Percentiles rank a stretch among this genome's conserved stretches.
Conservation (phyloP, 2,113 vertebrate genomes). For the Corythornis madagascariensis region DNA sequence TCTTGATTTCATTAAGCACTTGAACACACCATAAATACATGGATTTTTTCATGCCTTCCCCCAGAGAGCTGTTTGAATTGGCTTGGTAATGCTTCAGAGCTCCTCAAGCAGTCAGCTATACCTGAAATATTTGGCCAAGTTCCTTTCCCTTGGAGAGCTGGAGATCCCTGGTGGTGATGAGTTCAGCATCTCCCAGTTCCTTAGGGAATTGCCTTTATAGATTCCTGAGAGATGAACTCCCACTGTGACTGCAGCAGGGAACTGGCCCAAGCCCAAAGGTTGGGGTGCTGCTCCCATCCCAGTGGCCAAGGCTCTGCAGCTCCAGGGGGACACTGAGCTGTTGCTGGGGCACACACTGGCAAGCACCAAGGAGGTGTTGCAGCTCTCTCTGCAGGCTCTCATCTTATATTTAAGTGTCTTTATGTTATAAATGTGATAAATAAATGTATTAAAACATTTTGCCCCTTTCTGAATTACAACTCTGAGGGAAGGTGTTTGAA, state of each 20-base stretch:
- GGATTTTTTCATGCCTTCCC: background rate
- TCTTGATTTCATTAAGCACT: background rate
- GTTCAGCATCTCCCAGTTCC: background rate
- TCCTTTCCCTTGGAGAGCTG: background rate
- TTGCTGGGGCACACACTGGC: background rate
- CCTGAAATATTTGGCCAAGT: background rate
- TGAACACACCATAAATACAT: background rate
- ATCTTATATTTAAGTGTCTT: background rate
- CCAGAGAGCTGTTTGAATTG: background rate
- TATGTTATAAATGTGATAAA: background rate
- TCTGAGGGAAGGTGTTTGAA: background rate
- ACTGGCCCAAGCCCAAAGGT: background rate
- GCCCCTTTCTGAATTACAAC: background rate
- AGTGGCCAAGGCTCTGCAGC: background rate
- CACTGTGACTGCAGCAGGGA: background rate
- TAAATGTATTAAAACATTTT: background rate
- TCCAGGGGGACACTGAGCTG: too few species aligned
- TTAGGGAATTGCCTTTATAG: background rate
- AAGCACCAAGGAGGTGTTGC: background rate
- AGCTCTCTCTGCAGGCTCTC: background rate
- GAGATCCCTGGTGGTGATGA: background rate
- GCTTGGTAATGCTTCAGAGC: background rate
- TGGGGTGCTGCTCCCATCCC: background rate
- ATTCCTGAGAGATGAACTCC: background rate
- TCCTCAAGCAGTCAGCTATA: background rate